Conservation (phyloP, 2,797 vertebrate species). For the Tauraco hartlaubi region DNA sequence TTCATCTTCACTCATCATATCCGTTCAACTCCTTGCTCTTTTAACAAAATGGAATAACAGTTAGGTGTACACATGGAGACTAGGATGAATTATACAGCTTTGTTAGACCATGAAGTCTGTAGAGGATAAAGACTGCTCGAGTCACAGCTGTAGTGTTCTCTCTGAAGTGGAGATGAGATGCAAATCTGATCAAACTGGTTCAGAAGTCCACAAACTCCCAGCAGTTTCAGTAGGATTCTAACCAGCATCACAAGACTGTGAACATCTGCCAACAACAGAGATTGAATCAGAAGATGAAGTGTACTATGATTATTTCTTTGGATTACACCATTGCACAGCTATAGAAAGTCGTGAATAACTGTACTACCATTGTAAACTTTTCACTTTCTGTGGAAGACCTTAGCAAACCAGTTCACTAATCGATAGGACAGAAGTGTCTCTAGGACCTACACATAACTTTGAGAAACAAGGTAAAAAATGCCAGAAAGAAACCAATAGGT, state of each 20-base stretch:
- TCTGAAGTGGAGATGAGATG: background rate
- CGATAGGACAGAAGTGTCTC: background rate
- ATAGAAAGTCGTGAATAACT: background rate
- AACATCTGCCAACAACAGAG: background rate
- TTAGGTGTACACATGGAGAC: background rate
- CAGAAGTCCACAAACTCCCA: background rate
- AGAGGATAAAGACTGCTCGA: background rate
- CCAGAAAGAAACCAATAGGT: background rate
- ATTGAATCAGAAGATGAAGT: background rate
- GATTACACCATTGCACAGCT: background rate
- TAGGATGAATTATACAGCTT: background rate
- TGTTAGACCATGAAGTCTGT: background rate
- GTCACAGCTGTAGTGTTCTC: background rate
- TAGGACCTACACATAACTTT: background rate
- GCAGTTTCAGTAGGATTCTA: background rate
- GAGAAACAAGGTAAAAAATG: background rate
- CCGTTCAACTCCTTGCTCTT: background rate
- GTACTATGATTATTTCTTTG: background rate
- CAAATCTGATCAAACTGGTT: background rate
- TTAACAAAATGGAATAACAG: background rate
- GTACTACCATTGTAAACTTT: background rate
- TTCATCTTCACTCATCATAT: background rate
- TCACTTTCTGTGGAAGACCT: background rate
- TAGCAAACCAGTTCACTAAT: background rate
- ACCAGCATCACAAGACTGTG: rapidly evolving